phyloP scores from a whole-genome alignment of 2,888 invertebrate genomes.

The Glyphotaelius pellucidus region DNA sequence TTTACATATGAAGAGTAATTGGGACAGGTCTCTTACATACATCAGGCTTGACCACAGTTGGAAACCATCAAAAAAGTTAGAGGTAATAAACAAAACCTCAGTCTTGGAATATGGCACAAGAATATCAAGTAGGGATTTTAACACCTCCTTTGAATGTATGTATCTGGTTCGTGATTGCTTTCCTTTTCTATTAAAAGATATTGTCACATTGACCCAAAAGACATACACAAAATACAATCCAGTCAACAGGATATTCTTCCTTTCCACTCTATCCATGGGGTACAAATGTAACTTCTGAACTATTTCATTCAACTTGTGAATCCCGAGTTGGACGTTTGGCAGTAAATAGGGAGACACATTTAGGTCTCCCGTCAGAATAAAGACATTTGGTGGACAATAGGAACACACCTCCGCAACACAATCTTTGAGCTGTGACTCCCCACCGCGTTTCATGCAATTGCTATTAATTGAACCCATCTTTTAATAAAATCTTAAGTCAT shows the following conservation, averaged over 20 bases:
- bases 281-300: background rate
- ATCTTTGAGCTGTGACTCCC: background rate
- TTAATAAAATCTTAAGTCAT: background rate
- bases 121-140: slow-evolving; percentile 12
- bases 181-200: slow-evolving; percentile 38
- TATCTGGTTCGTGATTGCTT: slow-evolving; percentile 29
- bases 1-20: slow-evolving; percentile 1
- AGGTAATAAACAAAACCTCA: slow-evolving; percentile 5
- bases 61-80: slow-evolving; percentile 21
- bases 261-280: background rate
- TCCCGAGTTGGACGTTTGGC: slow-evolving; percentile 17
- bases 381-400: slow-evolving; percentile 42
- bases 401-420: background rate
- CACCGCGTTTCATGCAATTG: background rate
- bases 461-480: slow-evolving; percentile 19
- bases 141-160: background rate
- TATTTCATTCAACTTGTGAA: slow-evolving; percentile 31
- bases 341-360: background rate
- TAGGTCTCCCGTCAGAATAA: slow-evolving; percentile 20
- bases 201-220: slow-evolving; percentile 31
- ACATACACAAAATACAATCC: slow-evolving; percentile 46
- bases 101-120: background rate
- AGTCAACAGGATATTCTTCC: slow-evolving; percentile 7
- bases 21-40: slow-evolving; percentile 41
- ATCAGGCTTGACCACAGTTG: slow-evolving; percentile 27